Base-by-base conservation (phyloP, 2,113 vertebrate genomes). In the Ginglymostoma cirratum region DNA sequence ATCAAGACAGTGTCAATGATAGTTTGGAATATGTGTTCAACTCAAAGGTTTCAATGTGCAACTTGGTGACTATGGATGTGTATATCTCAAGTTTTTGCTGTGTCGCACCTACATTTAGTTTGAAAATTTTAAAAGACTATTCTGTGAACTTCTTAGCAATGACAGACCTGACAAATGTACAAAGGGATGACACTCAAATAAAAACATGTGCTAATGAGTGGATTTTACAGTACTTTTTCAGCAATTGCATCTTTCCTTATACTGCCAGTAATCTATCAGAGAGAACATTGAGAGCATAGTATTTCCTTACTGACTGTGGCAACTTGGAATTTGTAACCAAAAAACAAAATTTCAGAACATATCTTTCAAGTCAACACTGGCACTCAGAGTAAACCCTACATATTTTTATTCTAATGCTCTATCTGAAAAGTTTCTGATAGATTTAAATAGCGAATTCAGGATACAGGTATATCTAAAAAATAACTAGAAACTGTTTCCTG, bases 381-480 rank as follows among this genome's bases (percentile, higher is more conserved):
- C 42, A 95, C 97, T 97, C 96, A 96, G 96, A 96, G 96, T 96
- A 86, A 94, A 94, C 97, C 97, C 96, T 96, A 96, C 96, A 95
- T 96, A 96, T 83, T 96, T 97, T 97, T 97, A 96, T 96, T 96
- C 97, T 95, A 96, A 96, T 93, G 95, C 96, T 96, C 96, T 96
- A 95, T 96, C 97, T 96, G 96, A 97, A 97, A 97, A 96, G 96
- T n/a, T 96, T 97, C 96, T 96, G 96, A 96, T 95, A 94, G 38
- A 96, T 96, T 48, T 96, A 96, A 96, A 55, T 96, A 96, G 95
- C 96, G 94, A 96, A 96, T 96, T 96, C 96, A 96, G 96, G 72
- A 34, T 30, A 0, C 96, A 95, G 94, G 80, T 96, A 27, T 96
- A 72, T 96, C 1, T 96, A 83, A 97, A 95, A 94, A 96, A 96